Evolutionary conservation across 1,140 invertebrate species (phyloP), one percentile per base, ranked within the genome.

Genomic region (Globodera ellingtonae): DNA sequence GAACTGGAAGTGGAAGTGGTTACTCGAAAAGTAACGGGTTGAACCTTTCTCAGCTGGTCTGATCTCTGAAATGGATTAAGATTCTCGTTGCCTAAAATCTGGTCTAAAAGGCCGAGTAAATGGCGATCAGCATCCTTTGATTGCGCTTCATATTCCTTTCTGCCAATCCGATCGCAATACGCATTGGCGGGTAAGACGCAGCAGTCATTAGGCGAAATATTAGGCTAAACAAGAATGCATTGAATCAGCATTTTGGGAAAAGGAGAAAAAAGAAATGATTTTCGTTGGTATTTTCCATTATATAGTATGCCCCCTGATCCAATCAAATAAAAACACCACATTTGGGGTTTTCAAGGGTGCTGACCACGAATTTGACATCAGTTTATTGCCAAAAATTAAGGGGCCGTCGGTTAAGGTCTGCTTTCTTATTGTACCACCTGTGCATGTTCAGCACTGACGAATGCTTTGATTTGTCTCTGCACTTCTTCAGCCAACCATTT

Each of bases 131-230:
- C n/a, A 18, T 52, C n/a, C 10, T 72, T 72, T 35, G 72, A 72
- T 72, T 72, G 72, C 56, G 48, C 48, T 46, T 72, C 72, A 47
- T 72, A 72, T 72, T 50, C 56, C 21, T n/a, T 52, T 72, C 56
- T 72, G 56, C 46, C 24, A 24, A 72, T 72, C n/a, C 72, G 48
- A 10, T 72, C 44, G 56, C 72, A 72, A 72, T 52, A 72, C 3
- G 70, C 46, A 13, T 4, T 69, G 0, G 9, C 5, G 46, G 70
- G 7, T 6, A 52, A 52, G 7, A 50, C 15, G n/a, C 48, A 9
- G 13, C 48, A 9, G 46, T 72, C 24, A 8, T 21, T 47, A 21
- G 72, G 72, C 48, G 5, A 72, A 72, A 72, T 18, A 24, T 35
- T 35, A 35, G 35, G 35, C 35, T 35, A 35, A 35, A 35, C 35